Conservation (phyloP, 2,888 invertebrate genomes). For the Phaedon cochleariae region DNA sequence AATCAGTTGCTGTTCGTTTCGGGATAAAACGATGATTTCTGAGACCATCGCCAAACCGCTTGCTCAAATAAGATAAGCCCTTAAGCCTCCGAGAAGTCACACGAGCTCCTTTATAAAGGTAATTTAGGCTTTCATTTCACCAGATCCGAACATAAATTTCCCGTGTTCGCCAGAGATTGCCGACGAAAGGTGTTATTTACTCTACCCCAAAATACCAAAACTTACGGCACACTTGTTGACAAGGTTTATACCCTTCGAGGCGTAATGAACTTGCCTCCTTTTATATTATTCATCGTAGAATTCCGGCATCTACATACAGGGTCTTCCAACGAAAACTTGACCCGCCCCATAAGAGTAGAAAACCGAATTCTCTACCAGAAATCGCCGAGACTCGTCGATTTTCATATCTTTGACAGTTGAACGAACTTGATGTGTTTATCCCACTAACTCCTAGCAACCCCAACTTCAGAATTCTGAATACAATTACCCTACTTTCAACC, state of each 20-base stretch:
- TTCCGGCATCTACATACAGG: too few relatives aligned
- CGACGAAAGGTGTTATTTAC: neutral
- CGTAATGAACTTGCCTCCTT: neutral
- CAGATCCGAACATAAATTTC: neutral
- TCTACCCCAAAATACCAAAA: neutral
- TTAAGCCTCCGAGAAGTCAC: neutral
- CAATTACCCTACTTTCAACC: too few relatives aligned
- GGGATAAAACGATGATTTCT: neutral
- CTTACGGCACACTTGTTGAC: neutral
- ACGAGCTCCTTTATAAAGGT: neutral
- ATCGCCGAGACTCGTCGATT: too few relatives aligned
- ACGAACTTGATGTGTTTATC: too few relatives aligned
- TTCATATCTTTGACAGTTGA: too few relatives aligned
- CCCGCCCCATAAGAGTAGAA: too few relatives aligned
- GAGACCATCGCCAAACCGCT: neutral
- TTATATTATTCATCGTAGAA: neutral
- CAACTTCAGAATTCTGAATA: too few relatives aligned
- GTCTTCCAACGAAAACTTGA: too few relatives aligned
- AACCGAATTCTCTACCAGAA: too few relatives aligned
- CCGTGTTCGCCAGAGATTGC: neutral
- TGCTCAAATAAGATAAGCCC: neutral
- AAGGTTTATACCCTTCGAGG: neutral
- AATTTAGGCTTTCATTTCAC: neutral
- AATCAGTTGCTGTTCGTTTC: too few relatives aligned
- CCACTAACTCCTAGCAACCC: too few relatives aligned